Percentiles rank a stretch among this genome's conserved stretches.
phyloP scores from a whole-genome alignment of 2,113 vertebrate species.

The Otus sunia region DNA sequence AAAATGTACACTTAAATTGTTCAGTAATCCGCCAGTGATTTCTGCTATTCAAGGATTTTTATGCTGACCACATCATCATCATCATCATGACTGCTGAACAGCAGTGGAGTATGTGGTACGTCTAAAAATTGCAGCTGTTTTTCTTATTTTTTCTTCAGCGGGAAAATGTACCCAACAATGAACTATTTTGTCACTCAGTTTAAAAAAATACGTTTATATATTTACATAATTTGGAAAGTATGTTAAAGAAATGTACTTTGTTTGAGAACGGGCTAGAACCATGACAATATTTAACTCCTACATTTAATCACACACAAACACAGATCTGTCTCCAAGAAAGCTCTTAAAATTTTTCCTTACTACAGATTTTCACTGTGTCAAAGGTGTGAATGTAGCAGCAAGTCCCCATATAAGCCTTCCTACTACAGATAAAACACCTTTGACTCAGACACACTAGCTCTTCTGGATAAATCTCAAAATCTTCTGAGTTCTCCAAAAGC shows the following conservation, averaged over 20 bases:
- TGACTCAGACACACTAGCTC: not conserved
- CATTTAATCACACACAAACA: not conserved
- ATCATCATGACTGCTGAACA: not conserved
- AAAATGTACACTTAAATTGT: not conserved
- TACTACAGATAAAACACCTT: rapidly evolving
- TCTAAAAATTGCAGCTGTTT: not conserved
- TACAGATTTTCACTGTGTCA: not conserved
- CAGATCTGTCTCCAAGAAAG: not conserved
- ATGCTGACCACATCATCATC: not conserved
- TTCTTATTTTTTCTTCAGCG: not conserved
- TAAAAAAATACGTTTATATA: too few species aligned
- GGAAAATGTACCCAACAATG: not conserved
- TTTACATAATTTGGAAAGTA: not conserved
- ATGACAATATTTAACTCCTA: not conserved
- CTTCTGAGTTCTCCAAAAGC: not conserved
- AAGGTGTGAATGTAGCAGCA: not conserved
- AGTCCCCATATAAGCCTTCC: not conserved
- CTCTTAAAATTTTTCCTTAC: not conserved
- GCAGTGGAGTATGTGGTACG: not conserved
- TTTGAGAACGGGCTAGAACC: rapidly evolving
- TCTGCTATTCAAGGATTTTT: not conserved
- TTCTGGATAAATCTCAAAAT: not conserved
- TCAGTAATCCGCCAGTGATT: not conserved
- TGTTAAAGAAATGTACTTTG: not conserved
- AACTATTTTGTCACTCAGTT: not conserved